Evolutionary conservation across 2,888 invertebrate genomes (phyloP).

Genomic region (Idaea biselata): DNA sequence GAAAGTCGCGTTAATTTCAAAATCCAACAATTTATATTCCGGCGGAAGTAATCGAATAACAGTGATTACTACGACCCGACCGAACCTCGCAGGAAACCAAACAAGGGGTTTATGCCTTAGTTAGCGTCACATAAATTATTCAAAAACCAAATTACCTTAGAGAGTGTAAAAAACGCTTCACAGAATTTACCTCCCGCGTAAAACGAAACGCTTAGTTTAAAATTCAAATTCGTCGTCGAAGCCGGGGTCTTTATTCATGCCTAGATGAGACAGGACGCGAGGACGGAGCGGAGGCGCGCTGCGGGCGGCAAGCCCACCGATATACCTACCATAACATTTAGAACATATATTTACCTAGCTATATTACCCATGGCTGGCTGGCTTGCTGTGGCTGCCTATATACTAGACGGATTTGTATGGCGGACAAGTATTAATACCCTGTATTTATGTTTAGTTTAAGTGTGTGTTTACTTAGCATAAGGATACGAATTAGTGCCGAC

Average conservation of each 20-base stretch:
- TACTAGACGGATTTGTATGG: too few species aligned
- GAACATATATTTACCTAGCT: too few species aligned
- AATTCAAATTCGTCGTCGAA: conserved; percentile 70
- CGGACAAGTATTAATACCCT: too few species aligned
- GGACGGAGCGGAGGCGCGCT: neutral
- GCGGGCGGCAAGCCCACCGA: neutral
- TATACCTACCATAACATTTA: too few species aligned
- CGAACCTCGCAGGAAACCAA: conserved; percentile 24
- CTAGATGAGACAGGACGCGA: neutral
- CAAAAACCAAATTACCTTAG: conserved; percentile 54
- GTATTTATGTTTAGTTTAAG: too few species aligned
- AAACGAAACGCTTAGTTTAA: conserved; percentile 74
- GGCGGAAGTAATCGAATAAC: conserved; percentile 1
- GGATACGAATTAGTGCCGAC: too few species aligned
- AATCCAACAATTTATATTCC: neutral
- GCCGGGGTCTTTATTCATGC: conserved; percentile 18
- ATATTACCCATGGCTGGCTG: too few species aligned
- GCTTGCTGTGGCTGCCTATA: too few species aligned
- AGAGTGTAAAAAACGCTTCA: conserved; percentile 53
- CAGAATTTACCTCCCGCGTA: conserved; percentile 64
- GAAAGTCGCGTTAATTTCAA: neutral
- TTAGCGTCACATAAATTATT: conserved; percentile 49
- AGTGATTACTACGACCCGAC: neutral
- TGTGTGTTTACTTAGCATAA: too few species aligned
- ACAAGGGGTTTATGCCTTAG: conserved; percentile 32